These are phyloP conservation scores for Neoitamus cyanurus DNA, from an alignment of 2,888 invertebrate species.

Conservation along the genomic window DNA sequence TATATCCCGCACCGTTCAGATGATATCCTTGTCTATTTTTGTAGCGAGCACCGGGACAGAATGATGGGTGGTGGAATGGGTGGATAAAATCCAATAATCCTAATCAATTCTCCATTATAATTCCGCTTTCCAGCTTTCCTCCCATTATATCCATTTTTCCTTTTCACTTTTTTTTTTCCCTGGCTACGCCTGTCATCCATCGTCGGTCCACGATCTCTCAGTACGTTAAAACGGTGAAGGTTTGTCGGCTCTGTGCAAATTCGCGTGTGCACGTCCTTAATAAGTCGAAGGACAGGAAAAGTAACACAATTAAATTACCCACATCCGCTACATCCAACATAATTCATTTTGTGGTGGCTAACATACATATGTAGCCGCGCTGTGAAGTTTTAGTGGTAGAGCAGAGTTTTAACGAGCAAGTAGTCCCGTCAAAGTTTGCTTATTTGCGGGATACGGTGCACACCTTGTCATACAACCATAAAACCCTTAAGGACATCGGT, in stretches of 20 bases:
- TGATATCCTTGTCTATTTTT: background rate
- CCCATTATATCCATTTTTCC: background rate
- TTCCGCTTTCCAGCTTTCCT: slow-evolving; percentile 11
- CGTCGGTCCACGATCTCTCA: background rate
- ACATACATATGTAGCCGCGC: background rate
- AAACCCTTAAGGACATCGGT: background rate
- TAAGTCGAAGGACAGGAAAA: background rate
- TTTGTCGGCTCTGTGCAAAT: background rate
- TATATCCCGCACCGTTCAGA: background rate
- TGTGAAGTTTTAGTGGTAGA: background rate
- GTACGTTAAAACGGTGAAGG: background rate
- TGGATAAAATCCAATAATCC: slow-evolving; percentile 18
- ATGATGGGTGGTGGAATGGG: background rate
- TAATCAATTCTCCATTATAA: slow-evolving; percentile 23
- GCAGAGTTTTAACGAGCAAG: background rate
- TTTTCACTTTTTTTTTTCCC: background rate
- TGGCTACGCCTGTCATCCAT: background rate
- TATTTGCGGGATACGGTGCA: background rate
- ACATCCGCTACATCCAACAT: background rate
- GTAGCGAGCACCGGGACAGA: background rate
- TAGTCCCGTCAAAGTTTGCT: background rate
- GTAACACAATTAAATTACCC: background rate
- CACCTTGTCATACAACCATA: background rate
- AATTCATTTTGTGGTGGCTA: background rate
- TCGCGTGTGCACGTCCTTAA: background rate